These are phyloP conservation scores for Siniperca obscura DNA, from an alignment of 2,797 vertebrate genomes.

Conservation along the genomic window DNA sequence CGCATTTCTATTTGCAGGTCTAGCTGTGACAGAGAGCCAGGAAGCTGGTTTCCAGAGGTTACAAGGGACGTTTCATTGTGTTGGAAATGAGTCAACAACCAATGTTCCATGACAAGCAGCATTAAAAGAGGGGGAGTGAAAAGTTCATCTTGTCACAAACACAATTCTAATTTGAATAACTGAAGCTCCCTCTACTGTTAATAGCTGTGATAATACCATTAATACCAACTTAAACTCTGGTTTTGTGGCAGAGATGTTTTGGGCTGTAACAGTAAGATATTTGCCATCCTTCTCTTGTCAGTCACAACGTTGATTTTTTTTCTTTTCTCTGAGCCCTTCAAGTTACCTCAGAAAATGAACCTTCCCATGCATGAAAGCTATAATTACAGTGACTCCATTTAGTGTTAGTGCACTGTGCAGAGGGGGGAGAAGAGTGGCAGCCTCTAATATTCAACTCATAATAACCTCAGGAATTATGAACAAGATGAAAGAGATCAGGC, in stretches of 20 bases:
- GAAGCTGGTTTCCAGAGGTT: slow-evolving; percentile 62
- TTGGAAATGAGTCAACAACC: slow-evolving; percentile 70
- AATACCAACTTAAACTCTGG: slow-evolving; percentile 46
- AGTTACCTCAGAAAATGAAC: slow-evolving; percentile 81
- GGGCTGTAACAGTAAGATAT: slow-evolving; percentile 49
- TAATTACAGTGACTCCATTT: slow-evolving; percentile 84
- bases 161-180: slow-evolving; percentile 73
- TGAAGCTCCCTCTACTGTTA: slow-evolving; percentile 78
- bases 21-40: slow-evolving; percentile 39
- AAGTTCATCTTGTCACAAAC: slow-evolving; percentile 72
- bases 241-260: slow-evolving; percentile 55
- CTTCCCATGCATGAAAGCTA: slow-evolving; percentile 84
- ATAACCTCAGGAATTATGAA: slow-evolving; percentile 80
- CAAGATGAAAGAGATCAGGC: slow-evolving; percentile 79
- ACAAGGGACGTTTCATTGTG: slow-evolving; percentile 53
- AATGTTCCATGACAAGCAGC: slow-evolving; percentile 67
- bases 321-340: slow-evolving; percentile 67
- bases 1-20: slow-evolving; percentile 48
- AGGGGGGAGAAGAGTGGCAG: slow-evolving; percentile 64
- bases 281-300: slow-evolving; percentile 62
- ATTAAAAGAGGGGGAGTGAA: slow-evolving; percentile 67
- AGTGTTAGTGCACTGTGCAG: slow-evolving; percentile 69
- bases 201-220: slow-evolving; percentile 72
- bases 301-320: slow-evolving; percentile 46
- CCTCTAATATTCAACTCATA: slow-evolving; percentile 81